Conservation (phyloP, 2,113 vertebrate genomes). For the Daboia siamensis region DNA sequence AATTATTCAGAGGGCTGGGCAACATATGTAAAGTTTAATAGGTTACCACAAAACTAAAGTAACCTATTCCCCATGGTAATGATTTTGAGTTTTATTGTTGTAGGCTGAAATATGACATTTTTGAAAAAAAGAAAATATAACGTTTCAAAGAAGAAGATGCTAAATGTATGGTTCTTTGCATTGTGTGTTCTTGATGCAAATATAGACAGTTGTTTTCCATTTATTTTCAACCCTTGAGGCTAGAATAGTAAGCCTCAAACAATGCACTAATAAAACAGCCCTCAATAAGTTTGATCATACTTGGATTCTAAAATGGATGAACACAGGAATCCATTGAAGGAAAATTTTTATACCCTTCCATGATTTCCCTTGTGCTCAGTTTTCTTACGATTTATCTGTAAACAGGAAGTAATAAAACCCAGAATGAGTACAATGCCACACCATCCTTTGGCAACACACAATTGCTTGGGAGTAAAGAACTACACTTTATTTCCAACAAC, state of each 20-base stretch:
- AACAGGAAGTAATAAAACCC: neutral
- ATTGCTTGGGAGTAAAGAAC: neutral
- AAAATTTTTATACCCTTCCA: neutral
- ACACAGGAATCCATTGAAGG: neutral
- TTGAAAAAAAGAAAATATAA: neutral
- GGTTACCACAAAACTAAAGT: conserved; percentile 28
- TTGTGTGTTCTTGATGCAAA: conserved; percentile 5
- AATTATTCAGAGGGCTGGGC: conserved; percentile 32
- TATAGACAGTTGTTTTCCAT: neutral
- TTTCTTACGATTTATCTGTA: neutral
- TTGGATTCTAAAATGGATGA: neutral
- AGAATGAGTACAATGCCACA: neutral
- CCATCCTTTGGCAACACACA: neutral
- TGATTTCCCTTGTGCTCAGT: neutral
- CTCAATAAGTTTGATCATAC: neutral
- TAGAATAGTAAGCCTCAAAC: neutral
- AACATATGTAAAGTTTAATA: conserved; percentile 38
- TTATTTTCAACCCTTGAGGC: neutral
- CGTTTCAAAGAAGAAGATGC: neutral
- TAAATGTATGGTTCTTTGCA: conserved; percentile 39
- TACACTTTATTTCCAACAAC: neutral
- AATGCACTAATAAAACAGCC: neutral
- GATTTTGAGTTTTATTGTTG: conserved; percentile 38
- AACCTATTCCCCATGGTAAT: conserved; percentile 39
- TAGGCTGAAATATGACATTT: conserved; percentile 37